Evolutionary conservation across 2,888 invertebrate genomes (phyloP), one percentile per base, ranked within the genome.

Genomic region (Eristalis tenax): DNA sequence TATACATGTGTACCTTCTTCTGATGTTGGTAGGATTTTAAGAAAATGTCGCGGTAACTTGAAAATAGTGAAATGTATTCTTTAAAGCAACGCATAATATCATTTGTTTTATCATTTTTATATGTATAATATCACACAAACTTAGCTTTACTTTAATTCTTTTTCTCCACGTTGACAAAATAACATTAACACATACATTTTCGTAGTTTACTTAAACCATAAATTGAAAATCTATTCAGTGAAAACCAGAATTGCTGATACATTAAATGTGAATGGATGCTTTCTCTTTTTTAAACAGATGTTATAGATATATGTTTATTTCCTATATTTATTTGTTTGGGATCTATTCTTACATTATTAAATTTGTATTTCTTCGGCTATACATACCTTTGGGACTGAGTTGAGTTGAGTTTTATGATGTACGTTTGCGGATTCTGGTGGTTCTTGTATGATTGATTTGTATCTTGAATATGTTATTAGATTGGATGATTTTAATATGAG

Each of bases 111-210:
- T 85, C 11, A 38, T n/a, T 69, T 77, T 35, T 50, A 66, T 81
- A 82, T 81, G 77, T 85, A 82, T 85, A 86, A 82, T 86, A 86
- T 86, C 86, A 86, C 86, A 86, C 86, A 83, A 86, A 86, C 83
- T 86, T 78, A 86, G 74, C 77, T 59, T 75, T 73, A 77, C 15
- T 57, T 82, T 43, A 76, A 80, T 59, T 80, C 23, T 80, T 73
- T 35, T 80, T 74, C 73, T 68, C 22, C 23, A 73, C 43, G 65
- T 61, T 73, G 66, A 80, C 61, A 66, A 80, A 80, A 73, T 80
- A 80, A 80, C 66, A 56, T 65, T 23, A 69, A 76, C 22, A 59
- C 40, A 59, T 71, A 8, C 35, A 64, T 71, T 57, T 32, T 57
- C 57, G 65, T 28, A 66, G 40, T 80, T 80, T 76, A 59, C 40